A percentile compares a stretch with the other conserved stretches of the same genome.
These are phyloP conservation scores for Amphimedon queenslandica DNA, from an alignment of 37 sponge, comb jelly and placozoan genomes.

Conservation along the genomic window DNA sequence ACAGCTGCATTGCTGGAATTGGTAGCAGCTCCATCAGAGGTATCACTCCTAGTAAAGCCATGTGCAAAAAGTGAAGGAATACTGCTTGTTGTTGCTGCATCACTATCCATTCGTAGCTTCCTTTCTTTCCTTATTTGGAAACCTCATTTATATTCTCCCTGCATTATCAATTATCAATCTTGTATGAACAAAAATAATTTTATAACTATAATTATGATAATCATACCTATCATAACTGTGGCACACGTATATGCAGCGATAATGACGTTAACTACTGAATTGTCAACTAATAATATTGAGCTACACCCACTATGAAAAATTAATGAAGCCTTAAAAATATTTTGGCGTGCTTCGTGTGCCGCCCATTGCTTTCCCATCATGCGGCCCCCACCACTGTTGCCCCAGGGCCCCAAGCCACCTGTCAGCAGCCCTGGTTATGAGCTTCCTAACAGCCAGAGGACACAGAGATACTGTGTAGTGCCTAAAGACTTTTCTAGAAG, in stretches of 20 bases:
- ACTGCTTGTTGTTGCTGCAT: neutral
- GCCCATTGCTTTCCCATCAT: too few relatives aligned
- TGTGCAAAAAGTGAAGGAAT: neutral
- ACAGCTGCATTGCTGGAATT: neutral
- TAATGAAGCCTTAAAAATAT: neutral
- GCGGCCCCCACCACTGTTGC: too few relatives aligned
- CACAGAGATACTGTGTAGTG: too few relatives aligned
- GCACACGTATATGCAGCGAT: neutral
- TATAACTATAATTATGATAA: neutral
- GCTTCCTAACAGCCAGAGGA: neutral
- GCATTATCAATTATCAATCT: neutral
- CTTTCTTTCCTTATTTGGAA: neutral
- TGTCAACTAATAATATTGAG: neutral
- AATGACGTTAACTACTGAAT: neutral
- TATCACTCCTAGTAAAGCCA: neutral
- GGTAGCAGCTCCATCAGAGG: neutral
- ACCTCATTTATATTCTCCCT: neutral
- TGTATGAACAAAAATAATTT: neutral
- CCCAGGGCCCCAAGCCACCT: neutral
- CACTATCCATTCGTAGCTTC: neutral
- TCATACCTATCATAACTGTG: neutral
- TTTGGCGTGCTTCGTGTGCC: neutral
- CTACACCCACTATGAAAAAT: neutral
- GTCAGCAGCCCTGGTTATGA: neutral
- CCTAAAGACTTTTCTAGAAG: too few relatives aligned